Percentiles rank a stretch among this genome's conserved stretches.
These are phyloP conservation scores for Halcyon smyrnensis DNA, from an alignment of 2,797 vertebrate genomes.

Conservation along the genomic window DNA sequence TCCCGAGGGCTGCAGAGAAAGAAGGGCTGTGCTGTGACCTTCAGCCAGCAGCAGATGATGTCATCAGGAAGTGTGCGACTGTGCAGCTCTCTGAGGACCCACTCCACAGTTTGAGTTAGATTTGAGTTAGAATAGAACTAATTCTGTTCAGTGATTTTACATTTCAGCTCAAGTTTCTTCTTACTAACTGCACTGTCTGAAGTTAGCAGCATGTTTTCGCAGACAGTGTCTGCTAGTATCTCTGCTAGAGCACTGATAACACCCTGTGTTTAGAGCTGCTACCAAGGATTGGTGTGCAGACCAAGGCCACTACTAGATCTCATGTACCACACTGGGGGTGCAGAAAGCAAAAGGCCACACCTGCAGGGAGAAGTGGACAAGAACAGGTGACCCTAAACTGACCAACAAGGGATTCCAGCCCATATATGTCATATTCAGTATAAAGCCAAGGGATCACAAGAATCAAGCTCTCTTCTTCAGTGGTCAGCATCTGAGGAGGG, in stretches of 20 bases:
- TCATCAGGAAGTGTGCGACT: accelerated
- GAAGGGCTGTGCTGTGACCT: accelerated
- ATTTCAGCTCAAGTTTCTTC: neutral
- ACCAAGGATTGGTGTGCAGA: neutral
- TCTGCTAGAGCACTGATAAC: neutral
- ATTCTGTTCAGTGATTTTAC: neutral
- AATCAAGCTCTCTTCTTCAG: neutral
- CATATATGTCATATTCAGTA: neutral
- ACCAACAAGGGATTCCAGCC: neutral
- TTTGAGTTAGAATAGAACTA: neutral
- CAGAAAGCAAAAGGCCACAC: neutral
- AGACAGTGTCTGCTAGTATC: neutral
- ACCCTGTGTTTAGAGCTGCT: neutral
- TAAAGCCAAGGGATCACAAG: neutral
- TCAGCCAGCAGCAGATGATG: neutral
- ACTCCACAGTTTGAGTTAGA: neutral
- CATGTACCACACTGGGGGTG: neutral
- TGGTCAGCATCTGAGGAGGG: neutral
- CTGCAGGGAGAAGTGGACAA: neutral
- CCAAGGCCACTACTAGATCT: neutral
- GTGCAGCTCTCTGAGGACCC: neutral
- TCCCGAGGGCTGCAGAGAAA: neutral
- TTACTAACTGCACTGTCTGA: neutral
- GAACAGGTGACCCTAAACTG: neutral
- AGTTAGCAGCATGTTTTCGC: neutral